Evolutionary conservation across 2,113 vertebrate species (phyloP), one percentile per base, ranked within the genome.

Genomic region (Lophochroa leadbeateri): DNA sequence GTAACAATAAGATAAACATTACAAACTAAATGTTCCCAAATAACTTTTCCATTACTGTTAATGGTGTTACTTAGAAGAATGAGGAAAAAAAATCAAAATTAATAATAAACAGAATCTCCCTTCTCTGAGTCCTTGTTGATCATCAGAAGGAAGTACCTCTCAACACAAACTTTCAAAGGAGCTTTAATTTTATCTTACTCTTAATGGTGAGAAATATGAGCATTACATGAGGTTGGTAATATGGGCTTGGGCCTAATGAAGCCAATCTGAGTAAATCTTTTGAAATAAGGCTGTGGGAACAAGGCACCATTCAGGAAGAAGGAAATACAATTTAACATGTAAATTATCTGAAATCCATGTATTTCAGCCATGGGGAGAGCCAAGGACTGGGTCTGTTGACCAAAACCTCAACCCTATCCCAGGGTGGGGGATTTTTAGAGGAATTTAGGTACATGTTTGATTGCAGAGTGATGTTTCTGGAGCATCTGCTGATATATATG

Each of bases 391-490:
- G 18, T 41, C 27, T 70, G 25, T 8, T 27, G 28, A 57, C 11
- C 17, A 31, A 58, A 76, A 65, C 18, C 12, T 58, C 70, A 46
- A 31, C 23, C 2, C 18, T 24, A 8, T 16, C 3, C 7, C 4
- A 28, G 17, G 21, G 6, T 0, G 52, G 33, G 13, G 4, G 0
- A 6, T 20, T 53, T 76, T 29, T 15, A 58, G n/a, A 46, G 4
- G 49, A 39, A 33, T 61, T 71, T 13, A 46, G 8, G 0, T 5
- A 47, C 3, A 3, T 17, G 16, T 84, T 69, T 60, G 50, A 8
- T 37, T 14, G 31, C 14, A 55, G 43, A 60, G 15, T 17, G 37
- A 31, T 60, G 35, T 5, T 68, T 78, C 60, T 61, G 74, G 47
- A 64, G 16, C 47, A 43, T 25, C 27, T 71, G 28, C 52, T 55